Evolutionary conservation across 2,888 invertebrate genomes (phyloP).

Genomic region (Erynnis tages): DNA sequence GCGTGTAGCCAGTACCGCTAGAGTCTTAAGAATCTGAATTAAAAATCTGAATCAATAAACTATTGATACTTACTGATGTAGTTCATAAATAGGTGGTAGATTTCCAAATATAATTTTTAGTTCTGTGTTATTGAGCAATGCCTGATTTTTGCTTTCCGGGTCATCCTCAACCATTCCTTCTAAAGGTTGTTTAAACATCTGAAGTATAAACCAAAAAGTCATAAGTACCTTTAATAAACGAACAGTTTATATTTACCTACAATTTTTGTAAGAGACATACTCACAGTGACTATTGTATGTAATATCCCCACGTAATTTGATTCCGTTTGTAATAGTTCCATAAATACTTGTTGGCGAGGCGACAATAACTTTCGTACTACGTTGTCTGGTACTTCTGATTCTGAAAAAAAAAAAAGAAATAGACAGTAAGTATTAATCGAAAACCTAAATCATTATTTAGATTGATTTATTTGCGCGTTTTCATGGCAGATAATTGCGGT

Average conservation of each 20-base stretch:
- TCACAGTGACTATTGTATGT: slow-evolving; percentile 94
- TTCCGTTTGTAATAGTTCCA: slow-evolving; percentile 97
- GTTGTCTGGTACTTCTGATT: slow-evolving; percentile 82
- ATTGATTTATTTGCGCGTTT: too few species aligned
- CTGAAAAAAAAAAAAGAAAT: slow-evolving; percentile 41
- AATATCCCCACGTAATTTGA: slow-evolving; percentile 98
- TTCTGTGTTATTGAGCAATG: slow-evolving; percentile 94
- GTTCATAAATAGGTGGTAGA: slow-evolving; percentile 95
- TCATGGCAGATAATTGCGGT: too few species aligned
- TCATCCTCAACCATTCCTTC: slow-evolving; percentile 93
- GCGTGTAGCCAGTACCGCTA: too few species aligned
- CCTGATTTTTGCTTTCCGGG: slow-evolving; percentile 83
- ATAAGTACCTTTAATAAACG: not conserved
- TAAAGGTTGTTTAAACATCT: slow-evolving; percentile 96
- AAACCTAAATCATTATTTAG: too few species aligned
- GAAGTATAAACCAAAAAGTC: slow-evolving; percentile 44
- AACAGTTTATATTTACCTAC: too few species aligned
- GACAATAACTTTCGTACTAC: slow-evolving; percentile 86
- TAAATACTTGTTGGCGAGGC: slow-evolving; percentile 90
- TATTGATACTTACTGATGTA: slow-evolving; percentile 86
- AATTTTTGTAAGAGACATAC: slow-evolving; percentile 32
- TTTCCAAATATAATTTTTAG: slow-evolving; percentile 97
- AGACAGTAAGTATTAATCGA: too few species aligned
- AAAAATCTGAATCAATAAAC: not conserved
- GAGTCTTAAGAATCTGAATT: too few species aligned